Base-by-base conservation (phyloP, 2,888 invertebrate genomes). In the Xylota sylvarum region DNA sequence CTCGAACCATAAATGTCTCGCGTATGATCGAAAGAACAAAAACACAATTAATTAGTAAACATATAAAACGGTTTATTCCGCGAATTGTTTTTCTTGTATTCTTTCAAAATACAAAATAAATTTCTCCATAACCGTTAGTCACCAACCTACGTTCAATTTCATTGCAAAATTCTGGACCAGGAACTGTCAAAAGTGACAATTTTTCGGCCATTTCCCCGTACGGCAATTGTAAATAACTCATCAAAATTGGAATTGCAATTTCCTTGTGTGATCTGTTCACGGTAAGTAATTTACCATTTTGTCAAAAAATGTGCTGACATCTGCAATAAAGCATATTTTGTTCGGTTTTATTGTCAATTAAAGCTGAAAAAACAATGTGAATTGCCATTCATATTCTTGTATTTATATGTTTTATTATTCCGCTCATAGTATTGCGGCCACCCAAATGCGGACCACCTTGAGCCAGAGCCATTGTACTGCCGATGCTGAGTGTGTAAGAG, bases 381-480 rank as follows among this genome's bases (percentile, higher is more conserved):
- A 37, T 65, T 50, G 65, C 5, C 58, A 35, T 58, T 35, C 35
- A 48, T 23, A 50, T 12, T 55, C 23, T 46, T 32, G 43, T 48
- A 17, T 17, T 43, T 14, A 27, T 17, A 17, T 30, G 3, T 43
- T 46, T 43, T 30, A 46, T 64, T 46, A 46, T 10, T 43, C 46
- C 4, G 30, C 27, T 27, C 10, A 19, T 12, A 12, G 35, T 10
- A 58, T 58, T 12, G 35, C 12, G 6, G 46, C 30, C 46, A 46
- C 17, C 64, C 32, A 64, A 64, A 64, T 64, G 64, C 46, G 64
- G 64, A 46, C 30, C 46, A 46, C 64, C 64, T 64, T 64, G 64
- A 64, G 64, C 64, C 17, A 64, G 12, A 46, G 30, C 14, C 23
- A 58, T 3, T 23, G 23, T 17, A 37, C n/a, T 7, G 17, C 12